Evolutionary conservation across 2,113 vertebrate genomes (phyloP).

Genomic region (Paratilapia polleni): DNA sequence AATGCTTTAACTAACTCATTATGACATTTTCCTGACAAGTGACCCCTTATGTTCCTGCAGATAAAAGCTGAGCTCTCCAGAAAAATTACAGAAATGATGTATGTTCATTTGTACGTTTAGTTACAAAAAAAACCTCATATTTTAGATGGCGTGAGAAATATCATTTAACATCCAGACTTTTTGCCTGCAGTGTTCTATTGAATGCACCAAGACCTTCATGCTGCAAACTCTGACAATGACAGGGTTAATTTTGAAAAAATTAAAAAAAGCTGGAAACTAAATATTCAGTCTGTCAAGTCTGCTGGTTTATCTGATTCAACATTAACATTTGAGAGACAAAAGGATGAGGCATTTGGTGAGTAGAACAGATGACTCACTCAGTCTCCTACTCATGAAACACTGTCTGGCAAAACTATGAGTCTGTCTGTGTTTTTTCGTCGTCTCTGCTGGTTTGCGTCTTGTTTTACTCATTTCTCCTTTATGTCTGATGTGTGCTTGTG

Average conservation of each 20-base stretch:
- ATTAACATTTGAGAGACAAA: conserved; percentile 46
- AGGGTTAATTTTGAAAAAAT: accelerated
- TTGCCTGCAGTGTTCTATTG: background rate
- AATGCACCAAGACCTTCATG: background rate
- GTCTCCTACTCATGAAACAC: conserved; percentile 47
- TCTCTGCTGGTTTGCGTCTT: background rate
- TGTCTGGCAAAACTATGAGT: conserved; percentile 30
- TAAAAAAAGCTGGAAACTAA: background rate
- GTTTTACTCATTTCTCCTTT: background rate
- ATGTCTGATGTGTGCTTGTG: background rate
- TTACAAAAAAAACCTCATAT: background rate
- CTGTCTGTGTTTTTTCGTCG: conserved; percentile 20
- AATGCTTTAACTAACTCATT: background rate
- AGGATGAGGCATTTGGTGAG: conserved; percentile 47
- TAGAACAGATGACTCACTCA: conserved; percentile 52
- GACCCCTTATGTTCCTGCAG: background rate
- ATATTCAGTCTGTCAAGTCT: conserved; percentile 6
- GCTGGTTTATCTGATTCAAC: conserved; percentile 25
- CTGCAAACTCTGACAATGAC: background rate
- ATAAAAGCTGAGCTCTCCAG: background rate
- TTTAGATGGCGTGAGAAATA: background rate
- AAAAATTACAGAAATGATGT: background rate
- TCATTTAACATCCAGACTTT: background rate
- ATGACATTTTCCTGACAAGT: background rate
- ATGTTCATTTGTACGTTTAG: background rate